These are phyloP conservation scores for Drosophila pseudoobscura DNA, from an alignment of 1,140 invertebrate genomes.

Conservation along the genomic window DNA sequence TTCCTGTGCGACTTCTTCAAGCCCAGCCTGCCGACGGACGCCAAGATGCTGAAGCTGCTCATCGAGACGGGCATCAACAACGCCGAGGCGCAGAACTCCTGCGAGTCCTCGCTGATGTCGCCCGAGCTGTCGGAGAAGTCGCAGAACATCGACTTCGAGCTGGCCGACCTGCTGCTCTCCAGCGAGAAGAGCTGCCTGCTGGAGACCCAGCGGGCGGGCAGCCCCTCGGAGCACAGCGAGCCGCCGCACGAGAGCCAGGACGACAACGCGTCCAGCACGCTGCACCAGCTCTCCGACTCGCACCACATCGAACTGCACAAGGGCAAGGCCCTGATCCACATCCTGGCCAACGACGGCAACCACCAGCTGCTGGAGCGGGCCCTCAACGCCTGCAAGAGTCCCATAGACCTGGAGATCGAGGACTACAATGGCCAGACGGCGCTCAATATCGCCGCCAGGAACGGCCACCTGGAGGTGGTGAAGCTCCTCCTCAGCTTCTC, in stretches of 20 bases:
- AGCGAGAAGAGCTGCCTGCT: conserved; percentile 78
- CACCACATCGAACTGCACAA: conserved; percentile 85
- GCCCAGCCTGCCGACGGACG: conserved; percentile 85
- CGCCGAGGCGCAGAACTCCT: conserved; percentile 78
- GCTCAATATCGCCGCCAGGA: conserved; percentile 91
- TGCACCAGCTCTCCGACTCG: conserved; percentile 79
- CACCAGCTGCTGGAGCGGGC: conserved; percentile 87
- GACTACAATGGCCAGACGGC: conserved; percentile 92
- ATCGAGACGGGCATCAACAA: conserved; percentile 86
- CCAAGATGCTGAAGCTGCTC: conserved; percentile 86
- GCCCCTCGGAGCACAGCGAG: conserved; percentile 80
- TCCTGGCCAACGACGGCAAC: conserved; percentile 90
- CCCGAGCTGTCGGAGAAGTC: conserved; percentile 81
- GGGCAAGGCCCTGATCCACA: conserved; percentile 89
- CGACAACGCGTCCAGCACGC: conserved; percentile 73
- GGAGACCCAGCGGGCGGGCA: conserved; percentile 76
- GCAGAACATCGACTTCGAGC: conserved; percentile 81
- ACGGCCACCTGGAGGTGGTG: conserved; percentile 90
- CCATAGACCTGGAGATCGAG: conserved; percentile 86
- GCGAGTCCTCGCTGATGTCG: conserved; percentile 81
- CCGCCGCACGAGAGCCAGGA: conserved; percentile 77
- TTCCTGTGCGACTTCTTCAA: conserved; percentile 84
- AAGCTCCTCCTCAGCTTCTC: conserved; percentile 84
- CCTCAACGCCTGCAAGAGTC: conserved; percentile 85
- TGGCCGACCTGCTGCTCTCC: conserved; percentile 77